phyloP scores from a whole-genome alignment of 1,140 invertebrate species.

The Odontomachus brunneus region DNA sequence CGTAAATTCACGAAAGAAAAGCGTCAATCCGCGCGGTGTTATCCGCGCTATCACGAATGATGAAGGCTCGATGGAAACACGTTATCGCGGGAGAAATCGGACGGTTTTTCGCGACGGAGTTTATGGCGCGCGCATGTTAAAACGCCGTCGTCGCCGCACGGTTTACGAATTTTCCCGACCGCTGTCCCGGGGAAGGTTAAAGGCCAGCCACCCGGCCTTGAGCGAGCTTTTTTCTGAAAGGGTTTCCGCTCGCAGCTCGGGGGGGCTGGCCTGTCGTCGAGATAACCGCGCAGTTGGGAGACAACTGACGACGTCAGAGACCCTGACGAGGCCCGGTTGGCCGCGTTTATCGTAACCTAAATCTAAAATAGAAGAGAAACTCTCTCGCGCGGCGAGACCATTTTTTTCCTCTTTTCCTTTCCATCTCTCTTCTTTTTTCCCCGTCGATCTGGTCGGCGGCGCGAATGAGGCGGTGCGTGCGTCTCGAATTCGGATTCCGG shows the following conservation, averaged over 20 bases:
- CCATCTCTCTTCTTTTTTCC: not conserved
- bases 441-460: constrained; percentile 42
- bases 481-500: constrained; percentile 10
- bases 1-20: constrained; percentile 25
- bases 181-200: constrained; percentile 18
- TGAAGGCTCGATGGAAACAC: constrained; percentile 49
- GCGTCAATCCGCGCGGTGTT: constrained; percentile 22
- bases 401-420: not conserved
- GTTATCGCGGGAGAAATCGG: constrained; percentile 64
- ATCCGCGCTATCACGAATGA: not conserved
- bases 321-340: constrained; percentile 16
- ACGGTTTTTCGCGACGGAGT: constrained; percentile 16
- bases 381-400: constrained; percentile 8
- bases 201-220: constrained; percentile 20
- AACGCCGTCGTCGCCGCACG: constrained; percentile 16
- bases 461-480: too few relatives aligned
- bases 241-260: not conserved
- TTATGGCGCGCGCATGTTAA: constrained; percentile 28
- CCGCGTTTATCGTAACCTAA: constrained; percentile 67
- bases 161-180: constrained; percentile 56
- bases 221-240: constrained; percentile 50
- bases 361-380: constrained; percentile 66
- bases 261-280: constrained; percentile 34
- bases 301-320: constrained; percentile 45
- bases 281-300: constrained; percentile 59